Conservation (phyloP, 2,113 vertebrate genomes). For the Phylloscopus whistleri region DNA sequence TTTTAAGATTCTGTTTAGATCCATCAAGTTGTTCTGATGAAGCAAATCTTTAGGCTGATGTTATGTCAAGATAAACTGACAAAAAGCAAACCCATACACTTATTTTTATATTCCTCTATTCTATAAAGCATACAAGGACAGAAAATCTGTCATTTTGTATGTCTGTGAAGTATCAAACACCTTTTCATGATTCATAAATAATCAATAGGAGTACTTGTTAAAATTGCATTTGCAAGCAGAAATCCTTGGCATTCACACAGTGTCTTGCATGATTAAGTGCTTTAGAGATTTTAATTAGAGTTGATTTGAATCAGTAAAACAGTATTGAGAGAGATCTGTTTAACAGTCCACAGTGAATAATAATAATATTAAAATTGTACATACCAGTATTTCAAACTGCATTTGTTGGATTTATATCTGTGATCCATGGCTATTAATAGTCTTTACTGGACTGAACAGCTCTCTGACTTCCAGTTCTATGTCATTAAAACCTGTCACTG, state of each 20-base stretch:
- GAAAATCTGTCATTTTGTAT: not conserved
- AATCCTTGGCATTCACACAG: not conserved
- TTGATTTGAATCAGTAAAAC: conserved; percentile 1
- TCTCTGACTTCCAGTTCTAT: not conserved
- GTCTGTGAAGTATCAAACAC: not conserved
- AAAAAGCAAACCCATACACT: not conserved
- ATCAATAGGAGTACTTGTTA: not conserved
- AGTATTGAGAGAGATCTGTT: not conserved
- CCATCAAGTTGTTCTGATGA: not conserved
- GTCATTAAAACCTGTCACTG: conserved; percentile 12
- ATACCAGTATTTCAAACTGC: not conserved
- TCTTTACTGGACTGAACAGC: not conserved
- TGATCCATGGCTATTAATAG: not conserved
- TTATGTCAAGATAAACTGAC: not conserved
- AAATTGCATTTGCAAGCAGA: not conserved
- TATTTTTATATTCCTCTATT: not conserved
- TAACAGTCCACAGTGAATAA: not conserved
- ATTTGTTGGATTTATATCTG: not conserved
- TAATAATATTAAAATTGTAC: not conserved
- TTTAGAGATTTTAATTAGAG: conserved; percentile 27
- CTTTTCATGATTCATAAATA: not conserved
- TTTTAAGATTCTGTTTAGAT: not conserved
- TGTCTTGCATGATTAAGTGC: not conserved
- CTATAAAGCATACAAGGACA: not conserved
- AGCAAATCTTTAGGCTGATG: not conserved